phyloP scores from a whole-genome alignment of 2,888 invertebrate genomes.

The Proisotoma minuta region DNA sequence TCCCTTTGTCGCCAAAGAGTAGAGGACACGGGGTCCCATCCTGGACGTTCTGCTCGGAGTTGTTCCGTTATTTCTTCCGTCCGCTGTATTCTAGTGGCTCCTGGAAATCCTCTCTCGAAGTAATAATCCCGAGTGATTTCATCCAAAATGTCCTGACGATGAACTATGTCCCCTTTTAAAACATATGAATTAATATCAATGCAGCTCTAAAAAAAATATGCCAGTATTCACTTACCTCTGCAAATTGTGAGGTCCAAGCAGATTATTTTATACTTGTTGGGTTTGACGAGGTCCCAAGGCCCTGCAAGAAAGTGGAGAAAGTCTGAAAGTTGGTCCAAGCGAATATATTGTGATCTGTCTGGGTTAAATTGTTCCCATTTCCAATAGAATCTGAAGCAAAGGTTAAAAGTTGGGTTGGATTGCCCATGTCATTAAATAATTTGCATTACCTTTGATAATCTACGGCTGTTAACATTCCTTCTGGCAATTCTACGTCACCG shows the following conservation, averaged over 20 bases:
- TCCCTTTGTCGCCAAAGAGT: slow-evolving; percentile 90
- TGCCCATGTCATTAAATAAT: too few species aligned
- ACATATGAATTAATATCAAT: too few species aligned
- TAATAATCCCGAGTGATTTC: slow-evolving; percentile 98
- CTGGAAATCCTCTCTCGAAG: slow-evolving; percentile 89
- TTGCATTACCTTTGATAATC: slow-evolving; percentile 99
- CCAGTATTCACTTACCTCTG: slow-evolving; percentile 86
- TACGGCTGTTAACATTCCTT: slow-evolving; percentile 95
- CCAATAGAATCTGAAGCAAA: too few species aligned
- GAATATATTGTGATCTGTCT: slow-evolving; percentile 94
- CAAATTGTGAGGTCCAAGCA: slow-evolving; percentile 98
- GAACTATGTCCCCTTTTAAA: slow-evolving; percentile 81
- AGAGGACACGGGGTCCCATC: slow-evolving; percentile 89
- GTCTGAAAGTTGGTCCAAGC: slow-evolving; percentile 87
- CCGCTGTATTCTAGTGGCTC: slow-evolving; percentile 88
- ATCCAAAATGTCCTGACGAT: slow-evolving; percentile 96
- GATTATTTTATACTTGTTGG: slow-evolving; percentile 91
- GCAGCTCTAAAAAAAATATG: too few species aligned
- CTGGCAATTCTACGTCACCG: too few species aligned
- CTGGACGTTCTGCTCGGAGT: slow-evolving; percentile 76
- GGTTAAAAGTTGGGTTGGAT: too few species aligned
- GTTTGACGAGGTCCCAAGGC: slow-evolving; percentile 94
- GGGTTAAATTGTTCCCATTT: slow-evolving; percentile 71
- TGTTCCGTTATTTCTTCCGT: slow-evolving; percentile 78
- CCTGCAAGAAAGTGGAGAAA: slow-evolving; percentile 94